These are phyloP conservation scores for Eremophila alpestris DNA, from an alignment of 2,797 vertebrate genomes.

Conservation along the genomic window DNA sequence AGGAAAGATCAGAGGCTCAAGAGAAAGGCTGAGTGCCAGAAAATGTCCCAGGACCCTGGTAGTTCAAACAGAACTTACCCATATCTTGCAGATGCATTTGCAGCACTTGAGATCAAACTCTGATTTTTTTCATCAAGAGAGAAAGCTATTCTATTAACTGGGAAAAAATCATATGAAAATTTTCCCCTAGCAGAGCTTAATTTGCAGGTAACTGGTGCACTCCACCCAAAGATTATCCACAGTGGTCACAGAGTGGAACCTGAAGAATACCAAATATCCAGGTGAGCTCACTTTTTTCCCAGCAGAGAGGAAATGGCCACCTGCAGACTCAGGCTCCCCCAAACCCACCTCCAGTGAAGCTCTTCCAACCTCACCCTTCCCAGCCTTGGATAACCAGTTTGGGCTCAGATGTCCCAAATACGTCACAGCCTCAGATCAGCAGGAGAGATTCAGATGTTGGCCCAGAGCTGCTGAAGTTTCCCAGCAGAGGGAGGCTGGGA, in stretches of 20 bases:
- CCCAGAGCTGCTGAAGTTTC: background rate
- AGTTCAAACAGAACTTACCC: background rate
- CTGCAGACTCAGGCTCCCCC: background rate
- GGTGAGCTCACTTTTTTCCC: background rate
- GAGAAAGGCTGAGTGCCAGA: background rate
- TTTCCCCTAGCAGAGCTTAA: background rate
- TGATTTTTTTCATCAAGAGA: background rate
- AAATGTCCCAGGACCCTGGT: background rate
- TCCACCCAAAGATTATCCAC: background rate
- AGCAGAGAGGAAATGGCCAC: background rate
- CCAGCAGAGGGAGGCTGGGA: background rate
- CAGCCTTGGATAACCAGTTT: background rate
- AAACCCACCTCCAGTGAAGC: background rate
- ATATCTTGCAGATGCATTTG: background rate
- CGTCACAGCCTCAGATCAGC: background rate
- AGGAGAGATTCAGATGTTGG: background rate
- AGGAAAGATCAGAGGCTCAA: background rate
- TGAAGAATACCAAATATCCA: background rate
- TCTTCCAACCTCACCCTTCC: background rate
- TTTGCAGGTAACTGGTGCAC: background rate
- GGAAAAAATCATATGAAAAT: fast-evolving
- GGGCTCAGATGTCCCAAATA: background rate
- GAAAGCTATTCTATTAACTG: background rate
- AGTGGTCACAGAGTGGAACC: background rate
- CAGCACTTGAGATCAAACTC: background rate